Percentiles rank a stretch among this genome's conserved stretches.
These are phyloP conservation scores for Metellina segmentata DNA, from an alignment of 2,888 invertebrate genomes.

Conservation along the genomic window DNA sequence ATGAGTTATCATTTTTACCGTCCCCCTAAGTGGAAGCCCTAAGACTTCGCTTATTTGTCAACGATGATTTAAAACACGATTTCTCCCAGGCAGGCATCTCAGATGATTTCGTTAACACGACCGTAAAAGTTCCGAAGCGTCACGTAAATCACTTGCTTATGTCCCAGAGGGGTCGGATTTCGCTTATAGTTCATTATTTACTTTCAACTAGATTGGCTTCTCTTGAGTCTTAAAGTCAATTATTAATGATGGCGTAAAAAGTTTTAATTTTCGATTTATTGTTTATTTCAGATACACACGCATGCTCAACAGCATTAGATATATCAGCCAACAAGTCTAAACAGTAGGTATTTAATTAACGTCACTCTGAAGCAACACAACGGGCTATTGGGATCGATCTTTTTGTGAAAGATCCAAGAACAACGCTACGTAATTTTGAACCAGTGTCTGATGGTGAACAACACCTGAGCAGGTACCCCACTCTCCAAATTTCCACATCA, in stretches of 20 bases:
- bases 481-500: too few relatives aligned
- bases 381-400: too few relatives aligned
- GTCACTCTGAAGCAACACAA: too few relatives aligned
- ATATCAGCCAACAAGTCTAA: too few relatives aligned
- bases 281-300: background rate
- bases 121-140: conserved; percentile 11
- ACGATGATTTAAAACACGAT: conserved; percentile 34
- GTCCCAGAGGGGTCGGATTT: background rate
- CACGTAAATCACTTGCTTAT: conserved; percentile 35
- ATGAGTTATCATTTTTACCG: conserved; percentile 48
- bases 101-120: conserved; percentile 41
- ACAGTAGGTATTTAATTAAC: too few relatives aligned
- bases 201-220: background rate
- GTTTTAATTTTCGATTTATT: background rate
- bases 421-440: too few relatives aligned
- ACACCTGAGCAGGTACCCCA: too few relatives aligned
- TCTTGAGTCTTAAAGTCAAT: background rate
- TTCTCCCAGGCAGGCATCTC: background rate
- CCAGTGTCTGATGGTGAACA: too few relatives aligned
- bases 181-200: background rate
- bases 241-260: too few relatives aligned
- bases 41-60: conserved; percentile 38
- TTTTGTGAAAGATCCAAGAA: too few relatives aligned
- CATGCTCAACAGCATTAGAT: too few relatives aligned
- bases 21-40: background rate